Conservation (phyloP, 2,113 vertebrate genomes). For the Scalopus aquaticus region DNA sequence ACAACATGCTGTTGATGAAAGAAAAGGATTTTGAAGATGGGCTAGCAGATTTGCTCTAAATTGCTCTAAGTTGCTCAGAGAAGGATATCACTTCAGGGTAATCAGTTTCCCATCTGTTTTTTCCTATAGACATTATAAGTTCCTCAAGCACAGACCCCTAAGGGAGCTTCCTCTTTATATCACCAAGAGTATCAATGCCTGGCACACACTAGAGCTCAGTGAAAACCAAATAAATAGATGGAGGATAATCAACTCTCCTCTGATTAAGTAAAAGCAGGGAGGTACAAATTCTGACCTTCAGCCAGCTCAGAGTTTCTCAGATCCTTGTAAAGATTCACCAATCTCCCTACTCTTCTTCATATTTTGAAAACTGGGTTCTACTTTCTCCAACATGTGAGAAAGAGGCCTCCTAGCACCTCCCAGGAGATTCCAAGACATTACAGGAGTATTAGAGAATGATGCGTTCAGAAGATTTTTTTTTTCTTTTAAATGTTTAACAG, state of each 20-base stretch:
- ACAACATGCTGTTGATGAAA: not conserved
- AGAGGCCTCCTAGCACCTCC: not conserved
- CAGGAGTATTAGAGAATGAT: not conserved
- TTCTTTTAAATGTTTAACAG: constrained; percentile 12
- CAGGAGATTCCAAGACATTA: not conserved
- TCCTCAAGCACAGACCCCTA: constrained; percentile 28
- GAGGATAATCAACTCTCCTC: not conserved
- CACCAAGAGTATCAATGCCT: not conserved
- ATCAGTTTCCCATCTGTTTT: not conserved
- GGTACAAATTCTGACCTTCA: not conserved
- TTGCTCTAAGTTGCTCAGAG: not conserved
- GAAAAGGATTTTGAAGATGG: not conserved
- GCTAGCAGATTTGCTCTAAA: not conserved
- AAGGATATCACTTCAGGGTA: not conserved
- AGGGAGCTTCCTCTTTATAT: not conserved
- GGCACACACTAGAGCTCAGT: not conserved
- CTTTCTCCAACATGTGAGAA: not conserved
- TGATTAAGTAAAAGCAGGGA: not conserved
- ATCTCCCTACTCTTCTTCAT: not conserved
- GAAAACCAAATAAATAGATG: not conserved
- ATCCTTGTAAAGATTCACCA: not conserved
- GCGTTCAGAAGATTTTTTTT: not conserved
- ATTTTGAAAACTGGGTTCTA: not conserved
- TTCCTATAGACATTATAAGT: not conserved
- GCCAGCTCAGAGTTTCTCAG: not conserved